These are phyloP conservation scores for Nothocercus julius DNA, from an alignment of 2,113 vertebrate species.

Conservation along the genomic window DNA sequence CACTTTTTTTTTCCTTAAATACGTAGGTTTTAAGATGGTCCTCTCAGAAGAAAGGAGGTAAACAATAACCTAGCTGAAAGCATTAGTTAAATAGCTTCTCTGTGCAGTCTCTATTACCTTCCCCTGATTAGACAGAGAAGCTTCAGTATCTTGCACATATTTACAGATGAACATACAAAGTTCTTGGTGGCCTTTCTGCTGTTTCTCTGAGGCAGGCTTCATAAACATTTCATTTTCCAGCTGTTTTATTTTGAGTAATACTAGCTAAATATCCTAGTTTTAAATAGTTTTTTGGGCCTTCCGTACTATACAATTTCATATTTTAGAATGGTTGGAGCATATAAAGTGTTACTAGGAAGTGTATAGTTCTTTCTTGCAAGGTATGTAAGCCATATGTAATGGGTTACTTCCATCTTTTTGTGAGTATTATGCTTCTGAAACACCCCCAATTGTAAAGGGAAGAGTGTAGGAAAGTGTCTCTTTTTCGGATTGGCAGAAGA, in stretches of 20 bases:
- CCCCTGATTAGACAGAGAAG: background rate
- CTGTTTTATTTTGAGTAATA: background rate
- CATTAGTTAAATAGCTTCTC: background rate
- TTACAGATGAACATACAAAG: background rate
- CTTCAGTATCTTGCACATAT: background rate
- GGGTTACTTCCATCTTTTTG: background rate
- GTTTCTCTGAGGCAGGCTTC: background rate
- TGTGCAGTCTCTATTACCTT: background rate
- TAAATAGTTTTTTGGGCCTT: background rate
- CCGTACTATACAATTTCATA: background rate
- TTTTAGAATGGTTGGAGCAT: background rate
- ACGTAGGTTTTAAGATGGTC: background rate
- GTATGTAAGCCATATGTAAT: background rate
- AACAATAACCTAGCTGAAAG: background rate
- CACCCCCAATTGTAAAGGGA: background rate
- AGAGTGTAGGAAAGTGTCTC: background rate
- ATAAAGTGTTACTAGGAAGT: background rate
- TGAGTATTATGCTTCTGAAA: background rate
- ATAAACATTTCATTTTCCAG: background rate
- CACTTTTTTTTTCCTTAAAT: background rate
- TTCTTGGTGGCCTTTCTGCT: background rate
- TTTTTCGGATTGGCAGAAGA: background rate
- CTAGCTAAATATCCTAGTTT: background rate
- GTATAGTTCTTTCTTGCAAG: background rate
- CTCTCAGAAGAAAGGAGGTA: background rate